Evolutionary conservation across 2,113 vertebrate genomes (phyloP).

Genomic region (Caranx ignobilis): DNA sequence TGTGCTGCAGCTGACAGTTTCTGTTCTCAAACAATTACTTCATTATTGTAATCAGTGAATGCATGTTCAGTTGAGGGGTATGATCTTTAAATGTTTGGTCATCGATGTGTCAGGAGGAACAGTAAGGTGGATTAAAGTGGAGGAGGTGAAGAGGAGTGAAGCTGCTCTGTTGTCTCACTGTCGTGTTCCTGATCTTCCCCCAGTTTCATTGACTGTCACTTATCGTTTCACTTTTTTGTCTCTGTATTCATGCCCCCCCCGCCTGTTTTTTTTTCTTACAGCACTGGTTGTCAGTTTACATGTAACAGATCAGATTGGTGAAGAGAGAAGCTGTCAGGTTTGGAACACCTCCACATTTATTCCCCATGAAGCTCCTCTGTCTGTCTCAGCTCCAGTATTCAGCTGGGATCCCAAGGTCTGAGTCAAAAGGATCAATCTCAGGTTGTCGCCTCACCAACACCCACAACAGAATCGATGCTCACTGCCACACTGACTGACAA

Average conservation of each 20-base stretch:
- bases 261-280: not conserved
- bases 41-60: too few species aligned
- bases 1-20: too few species aligned
- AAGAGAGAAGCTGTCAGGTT: too few species aligned
- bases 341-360: not conserved
- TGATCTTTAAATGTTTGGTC: too few species aligned
- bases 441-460: not conserved
- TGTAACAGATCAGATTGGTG: not conserved
- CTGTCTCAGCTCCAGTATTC: constrained; percentile 2
- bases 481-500: not conserved
- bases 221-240: not conserved
- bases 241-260: too few species aligned
- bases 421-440: constrained; percentile 8
- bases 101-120: too few species aligned
- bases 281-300: not conserved
- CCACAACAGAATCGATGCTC: not conserved
- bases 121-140: too few species aligned
- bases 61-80: too few species aligned
- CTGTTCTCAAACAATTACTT: too few species aligned
- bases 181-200: not conserved
- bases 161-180: not conserved
- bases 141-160: too few species aligned
- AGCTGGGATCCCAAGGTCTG: not conserved
- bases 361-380: not conserved
- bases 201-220: too few species aligned